These are phyloP conservation scores for Morinoia aosen DNA, from an alignment of 2,888 invertebrate species.

Conservation along the genomic window DNA sequence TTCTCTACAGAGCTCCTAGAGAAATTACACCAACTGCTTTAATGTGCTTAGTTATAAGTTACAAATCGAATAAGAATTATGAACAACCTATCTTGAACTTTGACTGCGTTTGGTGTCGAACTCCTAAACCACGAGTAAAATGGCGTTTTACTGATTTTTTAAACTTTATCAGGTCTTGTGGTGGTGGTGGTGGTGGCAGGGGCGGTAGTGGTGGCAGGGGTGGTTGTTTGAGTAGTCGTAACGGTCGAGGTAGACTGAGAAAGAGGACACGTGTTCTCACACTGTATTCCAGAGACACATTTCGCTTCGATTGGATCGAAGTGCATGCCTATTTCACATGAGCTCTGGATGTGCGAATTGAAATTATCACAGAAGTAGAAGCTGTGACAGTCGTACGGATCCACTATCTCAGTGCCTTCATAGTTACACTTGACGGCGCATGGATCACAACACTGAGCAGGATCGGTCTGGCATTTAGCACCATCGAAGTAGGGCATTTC, in stretches of 20 bases:
- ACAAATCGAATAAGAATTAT: too few species aligned
- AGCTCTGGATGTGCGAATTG: not conserved
- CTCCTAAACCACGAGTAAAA: too few species aligned
- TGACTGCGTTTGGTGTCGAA: too few species aligned
- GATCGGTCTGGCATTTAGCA: not conserved
- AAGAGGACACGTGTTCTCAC: conserved; percentile 11
- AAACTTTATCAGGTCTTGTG: too few species aligned
- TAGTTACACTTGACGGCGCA: not conserved
- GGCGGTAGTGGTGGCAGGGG: too few species aligned
- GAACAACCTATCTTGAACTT: too few species aligned
- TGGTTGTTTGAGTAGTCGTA: not conserved
- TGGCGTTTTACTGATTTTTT: too few species aligned
- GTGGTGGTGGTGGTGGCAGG: too few species aligned
- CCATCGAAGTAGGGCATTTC: conserved; percentile 11
- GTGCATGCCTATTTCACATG: not conserved
- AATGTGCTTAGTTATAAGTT: too few species aligned
- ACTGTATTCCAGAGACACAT: not conserved
- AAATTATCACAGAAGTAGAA: not conserved
- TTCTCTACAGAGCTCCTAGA: too few species aligned
- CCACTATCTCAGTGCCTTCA: not conserved
- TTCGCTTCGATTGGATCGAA: not conserved
- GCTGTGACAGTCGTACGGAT: not conserved
- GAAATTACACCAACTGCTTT: too few species aligned
- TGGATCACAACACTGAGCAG: not conserved
- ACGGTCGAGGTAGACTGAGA: not conserved